phyloP scores from a whole-genome alignment of 2,888 invertebrate species.

The Dendrolimus pini region DNA sequence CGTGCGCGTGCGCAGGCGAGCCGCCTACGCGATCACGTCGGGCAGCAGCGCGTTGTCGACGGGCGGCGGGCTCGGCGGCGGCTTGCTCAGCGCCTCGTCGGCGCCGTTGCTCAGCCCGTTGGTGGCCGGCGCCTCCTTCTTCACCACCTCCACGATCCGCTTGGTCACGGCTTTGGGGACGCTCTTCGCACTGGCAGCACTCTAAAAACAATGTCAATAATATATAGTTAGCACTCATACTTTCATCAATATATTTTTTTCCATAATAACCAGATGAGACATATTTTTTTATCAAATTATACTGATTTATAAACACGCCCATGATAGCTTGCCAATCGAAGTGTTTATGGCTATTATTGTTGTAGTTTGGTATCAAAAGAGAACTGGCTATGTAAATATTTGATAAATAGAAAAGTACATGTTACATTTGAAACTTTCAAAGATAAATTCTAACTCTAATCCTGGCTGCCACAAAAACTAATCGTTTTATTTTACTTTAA shows the following conservation, averaged over 20 bases:
- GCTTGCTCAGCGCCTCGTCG: constrained; percentile 41
- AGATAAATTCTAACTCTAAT: too few relatives aligned
- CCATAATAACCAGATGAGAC: too few relatives aligned
- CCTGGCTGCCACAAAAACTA: too few relatives aligned
- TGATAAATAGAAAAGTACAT: too few relatives aligned
- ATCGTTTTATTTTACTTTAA: too few relatives aligned
- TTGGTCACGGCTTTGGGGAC: constrained; percentile 35
- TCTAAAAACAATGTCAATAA: constrained; percentile 24
- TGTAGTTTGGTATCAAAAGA: too few relatives aligned
- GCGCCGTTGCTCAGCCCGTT: constrained; percentile 28
- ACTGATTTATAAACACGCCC: too few relatives aligned
- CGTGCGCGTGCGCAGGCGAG: constrained; percentile 7
- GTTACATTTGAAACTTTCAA: too few relatives aligned
- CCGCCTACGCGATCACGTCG: constrained; percentile 64
- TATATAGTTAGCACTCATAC: not conserved
- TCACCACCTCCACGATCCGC: constrained; percentile 20
- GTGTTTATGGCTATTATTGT: too few relatives aligned
- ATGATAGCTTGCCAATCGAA: too few relatives aligned
- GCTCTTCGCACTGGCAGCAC: constrained; percentile 35
- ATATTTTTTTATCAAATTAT: too few relatives aligned
- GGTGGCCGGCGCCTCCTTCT: constrained; percentile 19
- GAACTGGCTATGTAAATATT: too few relatives aligned
- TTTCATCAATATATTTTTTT: not conserved
- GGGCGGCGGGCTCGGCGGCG: constrained; percentile 70
- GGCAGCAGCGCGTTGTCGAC: constrained; percentile 58